Evolutionary conservation across 2,113 vertebrate genomes (phyloP).

Genomic region (Thalassoma bifasciatum): DNA sequence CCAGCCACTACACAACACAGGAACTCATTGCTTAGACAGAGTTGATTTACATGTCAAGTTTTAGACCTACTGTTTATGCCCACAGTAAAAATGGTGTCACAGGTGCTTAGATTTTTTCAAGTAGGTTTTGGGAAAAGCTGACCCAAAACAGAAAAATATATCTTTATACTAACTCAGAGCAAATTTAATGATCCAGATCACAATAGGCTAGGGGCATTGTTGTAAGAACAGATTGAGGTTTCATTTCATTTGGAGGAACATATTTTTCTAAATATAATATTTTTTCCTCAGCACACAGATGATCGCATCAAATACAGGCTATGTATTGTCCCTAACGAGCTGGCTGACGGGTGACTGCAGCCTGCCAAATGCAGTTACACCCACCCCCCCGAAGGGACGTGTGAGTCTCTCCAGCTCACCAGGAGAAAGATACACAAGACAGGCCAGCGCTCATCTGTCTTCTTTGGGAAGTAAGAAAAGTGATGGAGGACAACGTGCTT

Average conservation of each 20-base stretch:
- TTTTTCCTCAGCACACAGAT: neutral
- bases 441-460: too few species aligned
- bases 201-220: neutral
- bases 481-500: too few species aligned
- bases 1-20: neutral
- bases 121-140: too few species aligned
- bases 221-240: neutral
- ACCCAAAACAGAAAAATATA: too few species aligned
- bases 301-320: neutral
- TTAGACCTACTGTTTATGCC: neutral
- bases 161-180: too few species aligned
- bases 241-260: neutral
- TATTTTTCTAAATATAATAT: neutral
- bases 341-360: constrained; percentile 37
- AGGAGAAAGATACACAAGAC: constrained; percentile 23
- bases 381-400: neutral
- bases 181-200: neutral
- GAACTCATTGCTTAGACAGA: neutral
- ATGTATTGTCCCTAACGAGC: constrained; percentile 27
- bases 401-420: constrained; percentile 43
- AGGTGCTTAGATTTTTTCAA: too few species aligned
- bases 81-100: constrained; percentile 2
- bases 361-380: constrained; percentile 28
- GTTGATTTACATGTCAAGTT: constrained; percentile 11
- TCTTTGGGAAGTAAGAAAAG: too few species aligned